These are phyloP conservation scores for Mercenaria mercenaria DNA, from an alignment of 1,140 invertebrate genomes.

Conservation along the genomic window DNA sequence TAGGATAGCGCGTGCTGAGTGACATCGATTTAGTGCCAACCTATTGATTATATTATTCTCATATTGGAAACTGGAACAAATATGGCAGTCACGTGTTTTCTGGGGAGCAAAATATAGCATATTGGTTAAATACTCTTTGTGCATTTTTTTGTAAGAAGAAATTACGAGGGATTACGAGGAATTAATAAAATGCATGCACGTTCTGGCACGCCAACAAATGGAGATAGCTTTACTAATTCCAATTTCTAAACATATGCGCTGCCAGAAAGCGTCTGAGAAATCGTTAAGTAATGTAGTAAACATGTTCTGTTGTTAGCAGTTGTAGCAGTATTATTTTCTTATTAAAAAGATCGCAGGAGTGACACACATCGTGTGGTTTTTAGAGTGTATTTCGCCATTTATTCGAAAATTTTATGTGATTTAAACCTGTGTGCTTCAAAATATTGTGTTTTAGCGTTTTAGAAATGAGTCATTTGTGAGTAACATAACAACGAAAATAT, in stretches of 20 bases:
- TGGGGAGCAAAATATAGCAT: not conserved
- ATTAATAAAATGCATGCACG: conserved; percentile 7
- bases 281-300: not conserved
- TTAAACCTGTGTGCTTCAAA: too few relatives aligned
- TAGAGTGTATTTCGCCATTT: not conserved
- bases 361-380: not conserved
- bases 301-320: not conserved
- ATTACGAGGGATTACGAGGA: not conserved
- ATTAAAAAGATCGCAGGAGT: not conserved
- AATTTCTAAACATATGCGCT: not conserved
- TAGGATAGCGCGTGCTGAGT: not conserved
- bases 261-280: too few relatives aligned
- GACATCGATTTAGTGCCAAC: not conserved
- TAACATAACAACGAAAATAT: not conserved
- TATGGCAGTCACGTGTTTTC: conserved; percentile 18
- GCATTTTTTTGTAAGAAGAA: not conserved
- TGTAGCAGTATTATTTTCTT: not conserved
- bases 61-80: conserved; percentile 7
- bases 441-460: too few relatives aligned
- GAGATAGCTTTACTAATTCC: not conserved
- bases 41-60: conserved; percentile 3
- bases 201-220: conserved; percentile 16
- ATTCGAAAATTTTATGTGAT: too few relatives aligned
- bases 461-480: too few relatives aligned
- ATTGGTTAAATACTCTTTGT: not conserved